These are phyloP conservation scores for Acropternis orthonyx DNA, from an alignment of 2,797 vertebrate genomes.

Conservation along the genomic window DNA sequence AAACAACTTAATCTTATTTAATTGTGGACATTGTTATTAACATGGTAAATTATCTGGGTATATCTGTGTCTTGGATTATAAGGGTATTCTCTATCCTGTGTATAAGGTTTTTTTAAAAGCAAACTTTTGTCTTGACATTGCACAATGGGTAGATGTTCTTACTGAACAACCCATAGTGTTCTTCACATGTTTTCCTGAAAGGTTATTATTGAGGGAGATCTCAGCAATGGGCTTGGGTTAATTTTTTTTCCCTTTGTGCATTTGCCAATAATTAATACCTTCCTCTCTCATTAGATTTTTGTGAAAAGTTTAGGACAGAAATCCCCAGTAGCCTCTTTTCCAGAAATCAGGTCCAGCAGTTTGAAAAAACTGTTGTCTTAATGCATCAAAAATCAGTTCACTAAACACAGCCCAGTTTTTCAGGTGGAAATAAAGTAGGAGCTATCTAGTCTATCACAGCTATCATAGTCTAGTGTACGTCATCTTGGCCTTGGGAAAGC, in stretches of 20 bases:
- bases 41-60: not conserved
- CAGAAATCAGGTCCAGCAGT: not conserved
- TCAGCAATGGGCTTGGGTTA: not conserved
- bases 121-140: not conserved
- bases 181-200: not conserved
- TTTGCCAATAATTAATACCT: not conserved
- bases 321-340: not conserved
- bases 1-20: not conserved
- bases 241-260: not conserved
- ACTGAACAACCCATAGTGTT: not conserved
- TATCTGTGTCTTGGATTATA: not conserved
- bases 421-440: not conserved
- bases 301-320: not conserved
- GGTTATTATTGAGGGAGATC: not conserved
- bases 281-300: not conserved
- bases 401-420: not conserved
- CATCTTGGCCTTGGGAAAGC: not conserved
- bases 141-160: not conserved
- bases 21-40: not conserved
- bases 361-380: slow-evolving; percentile 3
- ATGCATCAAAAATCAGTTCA: not conserved
- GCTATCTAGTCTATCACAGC: not conserved
- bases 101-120: not conserved
- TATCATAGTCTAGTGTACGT: too few relatives aligned
- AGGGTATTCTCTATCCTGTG: not conserved